Percentiles rank a stretch among this genome's conserved stretches.
phyloP scores from a whole-genome alignment of 2,797 vertebrate species.

The Merluccius polli region DNA sequence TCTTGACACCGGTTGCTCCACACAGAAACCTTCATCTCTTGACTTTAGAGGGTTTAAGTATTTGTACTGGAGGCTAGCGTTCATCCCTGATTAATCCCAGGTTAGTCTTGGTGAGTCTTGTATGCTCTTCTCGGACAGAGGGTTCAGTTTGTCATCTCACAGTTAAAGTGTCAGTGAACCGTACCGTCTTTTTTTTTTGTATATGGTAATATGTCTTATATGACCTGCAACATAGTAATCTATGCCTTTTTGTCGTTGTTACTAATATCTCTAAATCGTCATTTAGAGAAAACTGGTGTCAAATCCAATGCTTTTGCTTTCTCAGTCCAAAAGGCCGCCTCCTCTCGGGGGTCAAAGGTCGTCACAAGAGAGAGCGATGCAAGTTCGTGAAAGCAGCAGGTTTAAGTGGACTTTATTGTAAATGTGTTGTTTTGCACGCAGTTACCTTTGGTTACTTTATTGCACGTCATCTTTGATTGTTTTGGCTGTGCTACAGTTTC shows the following conservation, averaged over 20 bases:
- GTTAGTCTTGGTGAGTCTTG: background rate
- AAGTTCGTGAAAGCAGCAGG: background rate
- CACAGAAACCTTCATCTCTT: background rate
- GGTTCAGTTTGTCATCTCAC: background rate
- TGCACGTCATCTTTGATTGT: background rate
- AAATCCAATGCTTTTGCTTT: no score
- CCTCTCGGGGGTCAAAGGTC: background rate
- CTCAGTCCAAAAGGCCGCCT: no score
- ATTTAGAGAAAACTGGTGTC: no score
- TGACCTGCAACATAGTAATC: no score
- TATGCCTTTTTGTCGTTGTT: no score
- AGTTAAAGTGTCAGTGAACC: no score
- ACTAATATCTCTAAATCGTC: no score
- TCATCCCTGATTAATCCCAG: background rate
- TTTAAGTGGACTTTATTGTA: background rate
- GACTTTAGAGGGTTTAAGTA: background rate
- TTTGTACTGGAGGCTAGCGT: background rate
- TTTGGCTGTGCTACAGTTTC: background rate
- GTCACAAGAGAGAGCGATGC: no score
- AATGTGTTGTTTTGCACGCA: background rate
- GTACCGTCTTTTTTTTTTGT: no score
- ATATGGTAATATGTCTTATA: no score
- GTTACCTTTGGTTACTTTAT: background rate
- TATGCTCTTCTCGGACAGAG: no score
- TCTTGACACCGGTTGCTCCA: slow-evolving; percentile 7